Evolutionary conservation across 1,140 invertebrate species (phyloP).

Genomic region (Cyphomyrmex costatus): DNA sequence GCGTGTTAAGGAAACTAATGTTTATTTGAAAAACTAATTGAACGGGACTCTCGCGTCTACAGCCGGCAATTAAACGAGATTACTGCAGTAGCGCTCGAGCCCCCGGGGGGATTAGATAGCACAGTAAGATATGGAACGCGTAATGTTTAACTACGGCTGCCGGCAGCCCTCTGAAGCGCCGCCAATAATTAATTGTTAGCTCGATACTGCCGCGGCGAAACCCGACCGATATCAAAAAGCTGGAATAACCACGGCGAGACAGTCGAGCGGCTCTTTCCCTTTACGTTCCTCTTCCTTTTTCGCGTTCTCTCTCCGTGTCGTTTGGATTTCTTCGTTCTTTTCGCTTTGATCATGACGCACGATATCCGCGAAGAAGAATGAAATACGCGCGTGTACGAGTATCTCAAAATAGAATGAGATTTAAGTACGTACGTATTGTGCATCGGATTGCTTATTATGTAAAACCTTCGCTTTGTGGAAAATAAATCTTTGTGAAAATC

Average conservation of each 20-base stretch:
- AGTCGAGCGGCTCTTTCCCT: conserved; percentile 63
- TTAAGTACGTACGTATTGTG: not conserved
- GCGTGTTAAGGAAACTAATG: conserved; percentile 87
- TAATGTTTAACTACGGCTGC: conserved; percentile 86
- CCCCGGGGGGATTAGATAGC: conserved; percentile 85
- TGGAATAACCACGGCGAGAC: conserved; percentile 76
- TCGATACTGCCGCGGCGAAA: conserved; percentile 78
- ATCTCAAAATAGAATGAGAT: conserved; percentile 7
- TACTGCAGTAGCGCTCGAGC: conserved; percentile 84
- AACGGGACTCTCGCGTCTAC: conserved; percentile 87
- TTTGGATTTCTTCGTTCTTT: conserved; percentile 65
- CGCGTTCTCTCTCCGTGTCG: conserved; percentile 26
- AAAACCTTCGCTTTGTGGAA: conserved; percentile 2
- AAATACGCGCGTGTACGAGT: conserved; percentile 18
- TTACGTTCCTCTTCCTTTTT: conserved; percentile 44
- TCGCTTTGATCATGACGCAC: conserved; percentile 67
- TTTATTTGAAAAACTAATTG: conserved; percentile 88
- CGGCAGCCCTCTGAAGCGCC: conserved; percentile 79
- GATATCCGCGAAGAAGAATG: conserved; percentile 48
- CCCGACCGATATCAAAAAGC: conserved; percentile 80
- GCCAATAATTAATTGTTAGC: conserved; percentile 86
- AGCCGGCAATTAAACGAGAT: conserved; percentile 87
- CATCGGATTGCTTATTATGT: not conserved
- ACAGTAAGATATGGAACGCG: conserved; percentile 86
- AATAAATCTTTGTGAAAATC: not conserved